These are phyloP conservation scores for Drosophila niveifrons DNA, from an alignment of 2,888 invertebrate genomes.

Conservation along the genomic window DNA sequence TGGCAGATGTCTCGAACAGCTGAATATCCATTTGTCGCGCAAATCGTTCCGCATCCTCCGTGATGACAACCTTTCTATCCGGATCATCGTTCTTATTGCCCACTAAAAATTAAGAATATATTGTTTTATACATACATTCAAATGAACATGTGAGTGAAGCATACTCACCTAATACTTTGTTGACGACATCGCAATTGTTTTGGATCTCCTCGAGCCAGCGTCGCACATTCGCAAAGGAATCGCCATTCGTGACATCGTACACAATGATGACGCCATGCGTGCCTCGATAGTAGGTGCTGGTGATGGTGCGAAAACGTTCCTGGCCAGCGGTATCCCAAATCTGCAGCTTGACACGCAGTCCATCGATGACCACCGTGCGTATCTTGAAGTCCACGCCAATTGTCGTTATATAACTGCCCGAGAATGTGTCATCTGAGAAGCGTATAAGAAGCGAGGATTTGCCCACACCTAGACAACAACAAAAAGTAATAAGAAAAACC, in stretches of 20 bases:
- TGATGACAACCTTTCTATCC: conserved; percentile 97
- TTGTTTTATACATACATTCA: no score
- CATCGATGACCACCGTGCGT: conserved; percentile 96
- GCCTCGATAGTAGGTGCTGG: conserved; percentile 99
- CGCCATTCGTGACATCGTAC: conserved; percentile 99
- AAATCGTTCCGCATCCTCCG: conserved; percentile 98
- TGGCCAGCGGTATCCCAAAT: conserved; percentile 99
- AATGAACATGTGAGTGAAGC: no score
- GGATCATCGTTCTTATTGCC: conserved; percentile 99
- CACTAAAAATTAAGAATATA: no score
- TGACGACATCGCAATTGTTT: conserved; percentile 99
- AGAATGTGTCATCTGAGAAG: conserved; percentile 99
- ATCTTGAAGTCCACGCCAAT: conserved; percentile 99
- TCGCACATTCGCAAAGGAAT: conserved; percentile 99
- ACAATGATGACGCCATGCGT: conserved; percentile 99
- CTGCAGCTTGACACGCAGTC: conserved; percentile 96
- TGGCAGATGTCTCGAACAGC: conserved; percentile 99
- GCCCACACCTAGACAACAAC: conserved; percentile 93
- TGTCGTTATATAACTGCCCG: conserved; percentile 98
- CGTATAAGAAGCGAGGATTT: conserved; percentile 98
- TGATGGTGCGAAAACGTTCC: conserved; percentile 98
- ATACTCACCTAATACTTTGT: conserved; percentile 96
- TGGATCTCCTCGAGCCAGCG: conserved; percentile 99
- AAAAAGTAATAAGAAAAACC: conserved; percentile 48
- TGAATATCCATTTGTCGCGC: conserved; percentile 99